Evolutionary conservation across 1,140 invertebrate genomes (phyloP).

Genomic region (Polyergus mexicanus): DNA sequence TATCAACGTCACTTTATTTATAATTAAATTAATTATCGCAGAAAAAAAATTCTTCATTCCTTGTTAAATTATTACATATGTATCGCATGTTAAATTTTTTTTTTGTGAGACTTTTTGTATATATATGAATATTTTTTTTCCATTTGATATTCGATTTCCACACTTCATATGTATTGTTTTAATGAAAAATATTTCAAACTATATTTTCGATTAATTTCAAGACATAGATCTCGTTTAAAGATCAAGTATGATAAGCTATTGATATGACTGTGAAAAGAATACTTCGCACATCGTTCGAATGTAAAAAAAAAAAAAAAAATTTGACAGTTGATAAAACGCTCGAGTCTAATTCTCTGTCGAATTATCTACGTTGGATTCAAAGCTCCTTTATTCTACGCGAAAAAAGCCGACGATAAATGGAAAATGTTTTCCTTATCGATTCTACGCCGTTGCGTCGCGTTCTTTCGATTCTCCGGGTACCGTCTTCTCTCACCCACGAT

Average conservation of each 20-base stretch:
- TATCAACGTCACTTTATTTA: not conserved
- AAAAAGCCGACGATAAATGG: not conserved
- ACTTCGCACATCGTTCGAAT: not conserved
- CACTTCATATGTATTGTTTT: too few species aligned
- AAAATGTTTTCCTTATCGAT: not conserved
- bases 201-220: too few species aligned
- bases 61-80: not conserved
- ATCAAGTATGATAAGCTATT: too few species aligned
- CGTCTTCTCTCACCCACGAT: slow-evolving; percentile 62
- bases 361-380: not conserved
- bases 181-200: too few species aligned
- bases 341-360: not conserved
- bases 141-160: too few species aligned
- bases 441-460: slow-evolving; percentile 53
- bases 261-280: not conserved
- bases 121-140: too few species aligned
- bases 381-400: not conserved
- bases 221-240: too few species aligned
- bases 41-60: not conserved
- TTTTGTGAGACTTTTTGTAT: not conserved
- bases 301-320: not conserved
- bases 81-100: not conserved
- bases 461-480: slow-evolving; percentile 53
- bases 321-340: not conserved
- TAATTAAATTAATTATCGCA: not conserved